Base-by-base conservation (phyloP, 2,888 invertebrate genomes). In the Phlogophora meticulosa region DNA sequence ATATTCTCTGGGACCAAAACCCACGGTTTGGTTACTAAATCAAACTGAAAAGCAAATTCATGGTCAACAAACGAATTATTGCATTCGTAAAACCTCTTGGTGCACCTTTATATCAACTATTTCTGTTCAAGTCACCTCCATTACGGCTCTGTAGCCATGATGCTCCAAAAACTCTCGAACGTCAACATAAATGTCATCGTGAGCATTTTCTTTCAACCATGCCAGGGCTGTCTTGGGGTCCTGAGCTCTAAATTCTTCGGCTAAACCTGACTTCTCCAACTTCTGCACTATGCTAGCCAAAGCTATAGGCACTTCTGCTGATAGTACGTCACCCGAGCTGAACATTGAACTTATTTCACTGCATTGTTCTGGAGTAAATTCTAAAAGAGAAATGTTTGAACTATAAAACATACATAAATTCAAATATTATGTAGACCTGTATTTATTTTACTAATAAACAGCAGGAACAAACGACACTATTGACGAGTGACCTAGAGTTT, bases 61-160 rank as follows among this genome's bases (percentile, higher is more conserved):
- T 15, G 13, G 7, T 43, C 2, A 38, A 43, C 9, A 24, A 32
- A 40, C 34, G 0, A 42, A 10, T 13, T 55, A 9, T 34, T 11
- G 15, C 34, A 40, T 28, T 28, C 1, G 1, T 7, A n/a, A 36
- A 7, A 7, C n/a, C 13, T 11, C 3, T 20, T 22, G 28, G n/a
- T 0, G 10, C 7, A 10, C n/a, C 13, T 13, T 40, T 4, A 32
- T 2, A 48, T 28, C 3, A 7, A 59, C 15, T 7, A 24, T 36
- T 17, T 43, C 17, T n/a, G 20, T 38, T 34, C 11, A 11, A 74
- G 80, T 76, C 87, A 97, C 97, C 93, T 97, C 97, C 90, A 96
- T 96, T 51, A 96, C 90, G 65, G 96, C 94, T 76, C 98, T 96
- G 88, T 98, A 97, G 0, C 98, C 98, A 83, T 98, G 97, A 57